Evolutionary conservation across 2,888 invertebrate genomes (phyloP).

Genomic region (Epistrophella euchroma): DNA sequence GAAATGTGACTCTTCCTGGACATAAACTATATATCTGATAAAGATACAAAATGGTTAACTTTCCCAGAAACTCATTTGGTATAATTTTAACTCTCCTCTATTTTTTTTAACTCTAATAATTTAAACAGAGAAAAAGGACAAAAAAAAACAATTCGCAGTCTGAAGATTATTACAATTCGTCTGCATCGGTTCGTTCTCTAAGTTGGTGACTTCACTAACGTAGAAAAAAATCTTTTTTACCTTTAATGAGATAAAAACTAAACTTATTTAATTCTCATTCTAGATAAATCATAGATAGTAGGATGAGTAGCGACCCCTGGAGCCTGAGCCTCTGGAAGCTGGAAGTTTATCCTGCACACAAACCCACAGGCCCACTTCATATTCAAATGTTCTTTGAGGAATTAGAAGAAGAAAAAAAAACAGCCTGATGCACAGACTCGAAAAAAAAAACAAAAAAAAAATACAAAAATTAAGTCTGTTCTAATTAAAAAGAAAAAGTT

Average conservation of each 20-base stretch:
- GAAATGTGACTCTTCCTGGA: no score
- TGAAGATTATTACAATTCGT: conserved; percentile 10
- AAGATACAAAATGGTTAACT: background rate
- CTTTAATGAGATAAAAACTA: conserved; percentile 35
- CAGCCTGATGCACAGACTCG: background rate
- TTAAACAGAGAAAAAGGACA: background rate
- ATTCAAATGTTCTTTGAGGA: conserved; percentile 22
- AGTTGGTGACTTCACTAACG: conserved; percentile 10
- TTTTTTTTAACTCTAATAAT: conserved; percentile 11
- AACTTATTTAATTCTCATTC: conserved; percentile 35
- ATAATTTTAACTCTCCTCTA: background rate
- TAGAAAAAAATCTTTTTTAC: background rate
- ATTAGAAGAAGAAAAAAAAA: background rate
- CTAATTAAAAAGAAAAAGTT: conserved; percentile 62
- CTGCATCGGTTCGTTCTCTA: conserved; percentile 11
- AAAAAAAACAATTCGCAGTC: background rate
- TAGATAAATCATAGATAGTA: conserved; percentile 1
- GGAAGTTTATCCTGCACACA: conserved; percentile 11
- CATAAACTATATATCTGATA: no score
- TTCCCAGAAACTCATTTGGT: background rate
- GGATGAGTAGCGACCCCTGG: background rate
- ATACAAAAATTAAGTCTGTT: conserved; percentile 38
- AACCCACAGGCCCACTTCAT: conserved; percentile 1
- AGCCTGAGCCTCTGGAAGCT: background rate
- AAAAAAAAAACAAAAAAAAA: conserved; percentile 22